These are phyloP conservation scores for Drosophila mayaguana DNA, from an alignment of 2,888 invertebrate genomes.

Conservation along the genomic window DNA sequence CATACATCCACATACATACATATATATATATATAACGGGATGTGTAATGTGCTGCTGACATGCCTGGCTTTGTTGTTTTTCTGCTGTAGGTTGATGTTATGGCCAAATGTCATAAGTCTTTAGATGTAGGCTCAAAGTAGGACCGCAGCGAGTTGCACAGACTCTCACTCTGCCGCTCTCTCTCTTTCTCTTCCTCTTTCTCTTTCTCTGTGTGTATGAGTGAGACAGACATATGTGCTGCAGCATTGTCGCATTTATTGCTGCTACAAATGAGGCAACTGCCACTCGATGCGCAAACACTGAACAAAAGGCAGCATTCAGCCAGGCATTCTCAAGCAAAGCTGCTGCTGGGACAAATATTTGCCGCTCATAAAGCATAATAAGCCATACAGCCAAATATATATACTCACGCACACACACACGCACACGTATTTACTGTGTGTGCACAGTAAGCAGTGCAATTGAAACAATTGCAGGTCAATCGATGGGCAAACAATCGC, in stretches of 20 bases:
- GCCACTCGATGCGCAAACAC: constrained; percentile 35
- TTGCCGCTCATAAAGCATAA: constrained; percentile 55
- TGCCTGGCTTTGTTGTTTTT: constrained; percentile 46
- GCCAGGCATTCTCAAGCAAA: constrained; percentile 11
- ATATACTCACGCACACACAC: constrained; percentile 4
- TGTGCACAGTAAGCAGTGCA: constrained; percentile 6
- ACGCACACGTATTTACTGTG: neutral
- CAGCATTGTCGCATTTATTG: constrained; percentile 33
- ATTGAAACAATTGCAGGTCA: constrained; percentile 31
- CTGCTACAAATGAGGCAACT: constrained; percentile 45
- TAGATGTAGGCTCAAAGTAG: constrained; percentile 53
- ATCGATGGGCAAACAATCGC: constrained; percentile 60
- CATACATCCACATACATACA: neutral
- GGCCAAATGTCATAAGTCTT: constrained; percentile 75
- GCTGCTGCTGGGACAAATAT: constrained; percentile 60
- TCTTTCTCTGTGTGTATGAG: constrained; percentile 16
- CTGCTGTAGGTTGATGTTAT: constrained; percentile 38
- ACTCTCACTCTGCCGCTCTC: too few species aligned
- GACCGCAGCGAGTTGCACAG: constrained; percentile 16
- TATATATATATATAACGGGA: constrained; percentile 13
- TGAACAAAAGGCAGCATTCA: neutral
- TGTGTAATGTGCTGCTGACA: constrained; percentile 75
- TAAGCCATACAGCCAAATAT: constrained; percentile 41
- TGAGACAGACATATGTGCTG: constrained; percentile 30
- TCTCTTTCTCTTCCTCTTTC: neutral